Percentiles rank a stretch among this genome's conserved stretches.
These are phyloP conservation scores for Pelosia muscerda DNA, from an alignment of 2,888 invertebrate species.

Conservation along the genomic window DNA sequence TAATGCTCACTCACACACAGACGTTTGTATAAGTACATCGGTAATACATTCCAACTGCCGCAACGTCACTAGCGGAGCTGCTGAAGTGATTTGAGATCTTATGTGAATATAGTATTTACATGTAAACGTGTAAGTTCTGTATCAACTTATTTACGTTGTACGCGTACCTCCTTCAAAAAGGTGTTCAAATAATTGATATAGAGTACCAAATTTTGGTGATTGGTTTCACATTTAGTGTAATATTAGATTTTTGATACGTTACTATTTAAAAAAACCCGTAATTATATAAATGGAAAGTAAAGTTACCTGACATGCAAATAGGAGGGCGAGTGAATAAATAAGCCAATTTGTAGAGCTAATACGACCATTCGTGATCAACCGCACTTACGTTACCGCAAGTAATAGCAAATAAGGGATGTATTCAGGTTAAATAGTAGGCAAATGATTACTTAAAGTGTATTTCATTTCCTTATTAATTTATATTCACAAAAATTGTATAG, in stretches of 20 bases:
- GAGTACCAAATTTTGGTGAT: conserved; percentile 3
- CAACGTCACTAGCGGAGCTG: neutral
- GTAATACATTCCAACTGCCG: neutral
- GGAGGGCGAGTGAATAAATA: neutral
- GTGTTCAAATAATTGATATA: conserved; percentile 31
- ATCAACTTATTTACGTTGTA: neutral
- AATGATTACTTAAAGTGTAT: neutral
- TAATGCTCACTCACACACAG: neutral
- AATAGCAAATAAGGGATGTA: neutral
- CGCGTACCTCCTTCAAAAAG: conserved; percentile 13
- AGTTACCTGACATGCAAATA: neutral
- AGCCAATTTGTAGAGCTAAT: neutral
- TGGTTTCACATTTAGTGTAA: neutral
- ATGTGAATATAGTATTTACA: neutral
- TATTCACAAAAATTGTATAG: neutral
- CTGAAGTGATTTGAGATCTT: neutral
- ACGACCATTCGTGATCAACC: neutral
- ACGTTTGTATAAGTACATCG: too few relatives aligned
- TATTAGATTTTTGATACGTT: neutral
- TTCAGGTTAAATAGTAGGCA: neutral
- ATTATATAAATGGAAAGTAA: neutral
- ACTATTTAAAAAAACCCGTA: neutral
- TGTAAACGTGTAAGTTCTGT: neutral
- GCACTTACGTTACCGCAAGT: neutral
- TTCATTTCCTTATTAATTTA: neutral